Conservation (phyloP, 1,140 invertebrate species). For the Caenorhabditis tropicalis region DNA sequence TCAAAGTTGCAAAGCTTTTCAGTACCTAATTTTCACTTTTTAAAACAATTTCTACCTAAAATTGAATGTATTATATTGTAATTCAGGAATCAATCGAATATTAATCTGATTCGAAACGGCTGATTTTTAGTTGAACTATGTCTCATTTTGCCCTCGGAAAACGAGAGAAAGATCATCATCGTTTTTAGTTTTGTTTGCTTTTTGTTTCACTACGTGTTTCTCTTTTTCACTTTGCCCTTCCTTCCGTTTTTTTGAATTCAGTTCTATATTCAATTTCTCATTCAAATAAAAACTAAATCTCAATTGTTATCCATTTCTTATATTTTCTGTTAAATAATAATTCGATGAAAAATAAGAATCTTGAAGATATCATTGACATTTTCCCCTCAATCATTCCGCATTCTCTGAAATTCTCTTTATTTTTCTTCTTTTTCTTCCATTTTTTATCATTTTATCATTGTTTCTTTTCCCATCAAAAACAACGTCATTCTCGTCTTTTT, state of each 20-base stretch:
- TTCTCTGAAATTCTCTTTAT: not conserved
- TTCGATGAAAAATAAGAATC: too few relatives aligned
- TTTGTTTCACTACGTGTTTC: not conserved
- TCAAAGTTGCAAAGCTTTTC: not conserved
- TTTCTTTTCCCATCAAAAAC: not conserved
- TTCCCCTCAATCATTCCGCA: too few relatives aligned
- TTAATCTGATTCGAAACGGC: not conserved
- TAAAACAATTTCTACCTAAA: not conserved
- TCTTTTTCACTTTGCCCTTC: not conserved
- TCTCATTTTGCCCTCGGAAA: not conserved
- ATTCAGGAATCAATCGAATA: too few relatives aligned
- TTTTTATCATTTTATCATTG: not conserved
- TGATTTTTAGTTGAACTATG: not conserved
- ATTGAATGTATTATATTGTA: too few relatives aligned
- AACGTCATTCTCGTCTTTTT: not conserved
- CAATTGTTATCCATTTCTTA: too few relatives aligned
- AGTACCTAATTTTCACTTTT: not conserved
- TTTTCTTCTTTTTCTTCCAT: not conserved
- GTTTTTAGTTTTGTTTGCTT: constrained; percentile 28
- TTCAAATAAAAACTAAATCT: too few relatives aligned
- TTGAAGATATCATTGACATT: too few relatives aligned
- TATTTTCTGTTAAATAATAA: too few relatives aligned
- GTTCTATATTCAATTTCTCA: too few relatives aligned
- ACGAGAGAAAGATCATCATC: not conserved
- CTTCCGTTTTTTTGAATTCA: not conserved